Percentiles rank a stretch among this genome's conserved stretches.
Evolutionary conservation across 2,888 invertebrate genomes (phyloP).

Genomic region (Shargacucullia verbasci): DNA sequence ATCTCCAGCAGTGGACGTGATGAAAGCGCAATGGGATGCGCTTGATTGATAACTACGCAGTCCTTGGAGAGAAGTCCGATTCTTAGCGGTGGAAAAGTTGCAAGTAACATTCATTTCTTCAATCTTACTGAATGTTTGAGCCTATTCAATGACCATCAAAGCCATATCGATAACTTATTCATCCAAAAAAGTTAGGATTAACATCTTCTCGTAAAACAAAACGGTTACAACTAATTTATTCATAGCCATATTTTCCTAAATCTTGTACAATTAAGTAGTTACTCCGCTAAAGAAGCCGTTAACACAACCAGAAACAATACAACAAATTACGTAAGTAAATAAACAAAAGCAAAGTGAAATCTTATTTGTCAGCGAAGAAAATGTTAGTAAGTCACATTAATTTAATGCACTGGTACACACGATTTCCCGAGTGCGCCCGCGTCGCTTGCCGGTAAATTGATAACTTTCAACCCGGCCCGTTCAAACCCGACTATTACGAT

Average conservation of each 20-base stretch:
- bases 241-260: not conserved
- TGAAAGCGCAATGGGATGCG: no score
- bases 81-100: no score
- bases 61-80: no score
- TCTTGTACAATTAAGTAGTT: not conserved
- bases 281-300: conserved; percentile 16
- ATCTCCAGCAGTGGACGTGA: no score
- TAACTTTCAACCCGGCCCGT: conserved; percentile 66
- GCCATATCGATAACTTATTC: no score
- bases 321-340: conserved; percentile 40
- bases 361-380: conserved; percentile 59
- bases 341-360: conserved; percentile 61
- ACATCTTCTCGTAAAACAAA: no score
- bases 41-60: no score
- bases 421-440: conserved; percentile 62
- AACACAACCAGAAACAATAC: conserved; percentile 13
- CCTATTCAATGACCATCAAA: no score
- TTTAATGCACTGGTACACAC: conserved; percentile 75
- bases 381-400: conserved; percentile 64
- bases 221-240: no score
- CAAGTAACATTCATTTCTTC: no score
- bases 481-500: conserved; percentile 37
- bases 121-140: no score
- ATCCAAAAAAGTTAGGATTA: no score
- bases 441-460: conserved; percentile 62